These are phyloP conservation scores for Aricia agestis DNA, from an alignment of 1,140 invertebrate genomes.

Conservation along the genomic window DNA sequence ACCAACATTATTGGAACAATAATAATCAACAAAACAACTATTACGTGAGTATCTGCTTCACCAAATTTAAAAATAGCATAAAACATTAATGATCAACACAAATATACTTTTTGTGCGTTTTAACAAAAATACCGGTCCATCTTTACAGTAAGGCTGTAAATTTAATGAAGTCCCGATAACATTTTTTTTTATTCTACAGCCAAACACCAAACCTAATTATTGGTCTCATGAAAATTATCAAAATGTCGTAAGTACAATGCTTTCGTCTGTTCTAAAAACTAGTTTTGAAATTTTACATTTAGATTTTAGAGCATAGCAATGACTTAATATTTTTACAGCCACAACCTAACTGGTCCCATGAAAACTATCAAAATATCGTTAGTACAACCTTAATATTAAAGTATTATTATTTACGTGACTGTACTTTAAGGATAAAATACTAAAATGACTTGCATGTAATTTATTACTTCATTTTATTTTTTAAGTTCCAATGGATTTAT, in stretches of 20 bases:
- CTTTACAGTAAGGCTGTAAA: background rate
- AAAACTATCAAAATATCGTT: background rate
- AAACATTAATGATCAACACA: too few relatives aligned
- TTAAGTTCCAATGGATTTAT: too few relatives aligned
- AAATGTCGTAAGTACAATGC: background rate
- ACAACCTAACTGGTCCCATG: background rate
- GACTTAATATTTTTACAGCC: background rate
- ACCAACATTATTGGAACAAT: background rate
- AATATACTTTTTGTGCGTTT: background rate
- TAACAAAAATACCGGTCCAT: background rate
- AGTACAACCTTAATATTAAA: background rate
- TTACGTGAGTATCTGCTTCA: background rate
- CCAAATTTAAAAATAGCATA: background rate
- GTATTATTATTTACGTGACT: too few relatives aligned
- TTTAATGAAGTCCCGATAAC: background rate
- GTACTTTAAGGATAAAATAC: too few relatives aligned
- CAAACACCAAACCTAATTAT: background rate
- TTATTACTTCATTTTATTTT: too few relatives aligned
- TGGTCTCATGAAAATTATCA: background rate
- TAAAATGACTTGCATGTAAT: too few relatives aligned
- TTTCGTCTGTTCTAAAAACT: too few relatives aligned
- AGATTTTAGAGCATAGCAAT: too few relatives aligned
- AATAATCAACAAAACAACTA: background rate
- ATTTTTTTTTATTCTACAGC: background rate
- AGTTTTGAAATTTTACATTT: too few relatives aligned